Evolutionary conservation across 2,888 invertebrate species (phyloP).

Genomic region (Euclidia mi): DNA sequence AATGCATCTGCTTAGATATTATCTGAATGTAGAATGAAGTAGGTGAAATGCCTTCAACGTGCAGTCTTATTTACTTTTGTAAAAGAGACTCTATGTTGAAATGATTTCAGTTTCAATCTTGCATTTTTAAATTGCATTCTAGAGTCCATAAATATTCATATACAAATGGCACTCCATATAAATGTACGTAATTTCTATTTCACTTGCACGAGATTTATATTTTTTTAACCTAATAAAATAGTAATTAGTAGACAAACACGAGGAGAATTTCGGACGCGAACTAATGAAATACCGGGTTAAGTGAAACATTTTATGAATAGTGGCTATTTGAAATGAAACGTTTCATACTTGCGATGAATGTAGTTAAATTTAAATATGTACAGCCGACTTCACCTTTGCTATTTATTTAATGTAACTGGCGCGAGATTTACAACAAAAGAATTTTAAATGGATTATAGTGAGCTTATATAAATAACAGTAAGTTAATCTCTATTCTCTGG

Average conservation of each 20-base stretch:
- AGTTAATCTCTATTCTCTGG: too few relatives aligned
- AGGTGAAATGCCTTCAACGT: too few relatives aligned
- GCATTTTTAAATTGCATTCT: too few relatives aligned
- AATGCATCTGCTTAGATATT: too few relatives aligned
- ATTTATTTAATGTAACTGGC: constrained; percentile 50
- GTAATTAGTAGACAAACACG: constrained; percentile 48
- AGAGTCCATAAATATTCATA: too few relatives aligned
- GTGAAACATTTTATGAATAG: constrained; percentile 49
- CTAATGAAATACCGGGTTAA: constrained; percentile 32
- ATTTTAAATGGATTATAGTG: constrained; percentile 41
- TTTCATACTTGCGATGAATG: constrained; percentile 32
- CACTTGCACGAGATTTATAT: constrained; percentile 22
- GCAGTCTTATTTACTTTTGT: too few relatives aligned
- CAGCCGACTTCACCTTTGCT: constrained; percentile 30
- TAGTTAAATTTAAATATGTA: constrained; percentile 53
- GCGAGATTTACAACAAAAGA: constrained; percentile 63
- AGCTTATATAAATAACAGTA: not conserved
- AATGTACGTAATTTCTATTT: constrained; percentile 3
- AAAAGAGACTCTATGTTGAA: too few relatives aligned
- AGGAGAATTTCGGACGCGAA: constrained; percentile 23
- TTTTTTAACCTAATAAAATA: constrained; percentile 35
- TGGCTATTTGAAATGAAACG: constrained; percentile 48
- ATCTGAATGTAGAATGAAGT: too few relatives aligned
- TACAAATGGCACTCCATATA: too few relatives aligned
- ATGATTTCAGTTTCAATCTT: too few relatives aligned